Evolutionary conservation across 2,888 invertebrate species (phyloP), one percentile per base, ranked within the genome.

Genomic region (Norana najaformis): DNA sequence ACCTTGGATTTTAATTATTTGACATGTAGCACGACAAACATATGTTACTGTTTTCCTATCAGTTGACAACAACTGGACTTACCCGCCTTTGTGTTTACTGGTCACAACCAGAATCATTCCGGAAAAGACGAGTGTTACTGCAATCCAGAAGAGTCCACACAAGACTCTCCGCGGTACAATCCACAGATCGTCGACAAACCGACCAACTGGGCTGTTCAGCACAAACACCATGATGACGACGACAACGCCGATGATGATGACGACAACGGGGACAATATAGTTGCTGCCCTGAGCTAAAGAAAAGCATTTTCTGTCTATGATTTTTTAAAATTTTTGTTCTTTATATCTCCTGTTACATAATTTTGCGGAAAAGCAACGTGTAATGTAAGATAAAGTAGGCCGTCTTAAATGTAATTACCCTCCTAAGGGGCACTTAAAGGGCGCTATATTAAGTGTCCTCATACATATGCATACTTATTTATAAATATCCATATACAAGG

Each of bases 81-180:
- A 92, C 92, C 41, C 69, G 53, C 91, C 92, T 37, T 92, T 92
- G 90, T 92, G 92, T 83, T 92, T 92, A 91, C 92, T 92, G 38
- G 92, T 92, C 14, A 93, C 93, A 6, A 93, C 89, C 0, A 94
- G 92, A 20, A 94, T 92, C 35, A 93, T 93, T n/a, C 94, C 94
- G n/a, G 93, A 92, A 89, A 94, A 93, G 20, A 93, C 90, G 20
- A 94, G 92, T n/a, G 93, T 91, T 88, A 93, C 91, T 30, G 93
- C 93, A 35, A 93, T 91, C 90, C 93, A 93, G 91, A 93, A 93
- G 89, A 93, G 90, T 23, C 91, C 91, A 89, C 92, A 92, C 91
- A 92, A 91, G 41, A 92, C 91, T 14, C 92, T 88, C 11, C 92
- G 89, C 3, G 92, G 92, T 36, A 92, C 92, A 36, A 92, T 91